Evolutionary conservation across 1,140 invertebrate species (phyloP).

Genomic region (Triops longicaudatus): DNA sequence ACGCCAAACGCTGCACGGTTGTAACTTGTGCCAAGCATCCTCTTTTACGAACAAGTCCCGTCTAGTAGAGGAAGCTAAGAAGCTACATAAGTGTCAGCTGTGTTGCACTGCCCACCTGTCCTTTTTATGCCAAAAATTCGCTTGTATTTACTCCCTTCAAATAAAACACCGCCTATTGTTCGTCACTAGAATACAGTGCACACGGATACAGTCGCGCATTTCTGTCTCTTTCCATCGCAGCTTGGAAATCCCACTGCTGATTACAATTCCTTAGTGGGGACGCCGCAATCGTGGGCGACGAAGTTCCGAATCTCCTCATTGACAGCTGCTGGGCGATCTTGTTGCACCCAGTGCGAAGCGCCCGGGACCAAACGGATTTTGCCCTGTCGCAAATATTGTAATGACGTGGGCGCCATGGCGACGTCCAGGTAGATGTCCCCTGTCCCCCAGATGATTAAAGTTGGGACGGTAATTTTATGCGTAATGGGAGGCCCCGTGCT

Average conservation of each 20-base stretch:
- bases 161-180: too few species aligned
- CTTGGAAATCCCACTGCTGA: neutral
- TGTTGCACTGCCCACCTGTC: neutral
- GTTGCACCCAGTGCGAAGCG: slow-evolving; percentile 27
- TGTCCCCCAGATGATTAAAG: slow-evolving; percentile 43
- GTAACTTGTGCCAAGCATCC: neutral
- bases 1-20: neutral
- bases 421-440: slow-evolving; percentile 23
- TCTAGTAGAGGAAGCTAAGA: neutral
- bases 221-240: too few species aligned
- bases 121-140: neutral
- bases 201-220: too few species aligned
- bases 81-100: slow-evolving; percentile 9
- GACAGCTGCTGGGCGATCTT: slow-evolving; percentile 24
- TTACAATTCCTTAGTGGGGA: neutral
- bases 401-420: slow-evolving; percentile 23
- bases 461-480: slow-evolving; percentile 41
- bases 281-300: neutral
- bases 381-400: slow-evolving; percentile 1
- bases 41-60: neutral
- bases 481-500: slow-evolving; percentile 31
- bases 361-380: slow-evolving; percentile 21
- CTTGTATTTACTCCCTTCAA: neutral
- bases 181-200: too few species aligned
- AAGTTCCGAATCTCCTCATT: slow-evolving; percentile 23